These are phyloP conservation scores for Lontra canadensis DNA, from an alignment of 2,113 vertebrate genomes.

Conservation along the genomic window DNA sequence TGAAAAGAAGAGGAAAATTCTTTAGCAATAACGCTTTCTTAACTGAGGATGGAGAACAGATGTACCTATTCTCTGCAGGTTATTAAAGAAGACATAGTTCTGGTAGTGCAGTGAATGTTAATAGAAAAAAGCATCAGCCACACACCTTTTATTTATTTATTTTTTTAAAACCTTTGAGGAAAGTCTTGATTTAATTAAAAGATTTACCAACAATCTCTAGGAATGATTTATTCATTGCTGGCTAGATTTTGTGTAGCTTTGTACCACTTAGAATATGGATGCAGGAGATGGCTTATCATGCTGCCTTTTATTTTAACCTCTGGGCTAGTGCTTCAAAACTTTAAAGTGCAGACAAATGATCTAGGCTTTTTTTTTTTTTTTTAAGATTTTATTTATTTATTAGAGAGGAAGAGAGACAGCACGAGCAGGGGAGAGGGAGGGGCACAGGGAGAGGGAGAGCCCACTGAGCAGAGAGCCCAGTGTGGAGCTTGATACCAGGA, in stretches of 20 bases:
- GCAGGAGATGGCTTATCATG: not conserved
- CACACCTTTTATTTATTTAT: not conserved
- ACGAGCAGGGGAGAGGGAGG: not conserved
- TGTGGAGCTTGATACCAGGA: not conserved
- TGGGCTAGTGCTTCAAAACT: not conserved
- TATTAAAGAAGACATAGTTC: slow-evolving; percentile 36
- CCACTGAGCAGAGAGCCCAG: not conserved
- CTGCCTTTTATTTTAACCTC: not conserved
- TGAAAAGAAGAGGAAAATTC: slow-evolving; percentile 38
- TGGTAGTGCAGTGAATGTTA: not conserved
- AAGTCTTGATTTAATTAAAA: slow-evolving; percentile 42
- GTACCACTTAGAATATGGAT: not conserved
- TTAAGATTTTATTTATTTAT: not conserved
- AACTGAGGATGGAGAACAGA: slow-evolving; percentile 42
- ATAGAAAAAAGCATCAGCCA: not conserved
- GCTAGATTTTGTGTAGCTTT: slow-evolving; percentile 40
- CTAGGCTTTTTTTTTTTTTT: not conserved
- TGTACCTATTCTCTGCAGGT: slow-evolving; percentile 17
- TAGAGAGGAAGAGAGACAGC: not conserved
- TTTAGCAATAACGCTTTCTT: slow-evolving; percentile 14
- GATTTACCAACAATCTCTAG: slow-evolving; percentile 19
- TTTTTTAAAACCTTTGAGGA: not conserved
- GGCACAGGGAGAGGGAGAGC: not conserved
- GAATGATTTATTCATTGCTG: slow-evolving; percentile 31
- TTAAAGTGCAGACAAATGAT: not conserved